A percentile compares a stretch with the other conserved stretches of the same genome.
Evolutionary conservation across 1,140 invertebrate genomes (phyloP).

Genomic region (Phthorimaea operculella): DNA sequence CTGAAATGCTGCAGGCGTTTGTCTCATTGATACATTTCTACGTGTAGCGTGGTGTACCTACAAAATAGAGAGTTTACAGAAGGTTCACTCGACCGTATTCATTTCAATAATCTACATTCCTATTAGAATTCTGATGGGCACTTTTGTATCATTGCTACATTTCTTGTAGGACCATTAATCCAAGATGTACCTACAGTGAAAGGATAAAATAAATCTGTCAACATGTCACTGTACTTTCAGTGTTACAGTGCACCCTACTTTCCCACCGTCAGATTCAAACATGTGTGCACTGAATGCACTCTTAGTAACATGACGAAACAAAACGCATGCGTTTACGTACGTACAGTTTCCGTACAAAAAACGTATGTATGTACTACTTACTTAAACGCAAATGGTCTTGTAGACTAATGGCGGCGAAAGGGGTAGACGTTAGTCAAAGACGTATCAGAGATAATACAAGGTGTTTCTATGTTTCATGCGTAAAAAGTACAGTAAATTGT

Average conservation of each 20-base stretch:
- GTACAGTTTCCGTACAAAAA: neutral
- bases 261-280: neutral
- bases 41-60: too few species aligned
- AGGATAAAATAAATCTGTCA: neutral
- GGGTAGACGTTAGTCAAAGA: constrained; percentile 45
- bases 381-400: neutral
- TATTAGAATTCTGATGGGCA: too few species aligned
- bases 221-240: neutral
- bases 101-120: too few species aligned
- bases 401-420: constrained; percentile 15
- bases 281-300: neutral
- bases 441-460: too few species aligned
- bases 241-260: neutral
- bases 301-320: neutral
- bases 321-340: constrained; percentile 4
- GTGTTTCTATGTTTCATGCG: too few species aligned
- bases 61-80: too few species aligned
- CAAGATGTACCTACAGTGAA: neutral
- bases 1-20: too few species aligned
- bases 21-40: too few species aligned
- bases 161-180: too few species aligned
- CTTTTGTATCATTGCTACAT: too few species aligned
- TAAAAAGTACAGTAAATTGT: too few species aligned
- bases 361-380: neutral
- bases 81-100: too few species aligned